Conservation (phyloP, 2,113 vertebrate species). For the Paracanthobrama guichenoti region DNA sequence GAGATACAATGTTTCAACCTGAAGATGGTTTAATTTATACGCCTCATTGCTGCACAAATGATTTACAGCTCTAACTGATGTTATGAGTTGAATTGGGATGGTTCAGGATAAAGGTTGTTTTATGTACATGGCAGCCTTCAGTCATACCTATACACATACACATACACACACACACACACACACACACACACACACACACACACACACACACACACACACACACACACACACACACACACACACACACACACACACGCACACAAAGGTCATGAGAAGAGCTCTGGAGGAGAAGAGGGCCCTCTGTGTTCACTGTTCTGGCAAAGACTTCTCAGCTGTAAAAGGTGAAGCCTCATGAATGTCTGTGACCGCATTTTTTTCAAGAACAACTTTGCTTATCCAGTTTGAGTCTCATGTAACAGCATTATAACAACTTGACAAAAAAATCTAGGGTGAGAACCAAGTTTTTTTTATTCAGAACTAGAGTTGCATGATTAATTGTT, state of each 20-base stretch:
- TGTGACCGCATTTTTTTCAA: constrained; percentile 32
- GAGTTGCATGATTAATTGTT: too few relatives aligned
- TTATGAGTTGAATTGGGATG: background rate
- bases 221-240: constrained; percentile 5
- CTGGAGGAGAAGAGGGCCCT: constrained; percentile 11
- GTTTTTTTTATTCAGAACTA: background rate
- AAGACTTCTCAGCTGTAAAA: constrained; percentile 33
- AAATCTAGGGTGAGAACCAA: background rate
- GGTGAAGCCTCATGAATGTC: constrained; percentile 50
- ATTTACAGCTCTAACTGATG: constrained; percentile 30
- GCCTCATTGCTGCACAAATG: constrained; percentile 12
- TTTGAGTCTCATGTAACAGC: constrained; percentile 45
- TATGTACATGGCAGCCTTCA: constrained; percentile 28
- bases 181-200: background rate
- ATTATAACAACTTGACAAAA: constrained; percentile 1
- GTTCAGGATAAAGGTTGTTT: constrained; percentile 27
- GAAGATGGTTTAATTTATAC: background rate
- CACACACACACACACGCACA: constrained; percentile 2
- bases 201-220: background rate
- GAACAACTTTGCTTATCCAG: constrained; percentile 43
- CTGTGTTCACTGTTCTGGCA: constrained; percentile 37
- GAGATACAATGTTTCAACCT: background rate
- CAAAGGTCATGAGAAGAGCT: constrained; percentile 29
- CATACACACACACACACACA: background rate
- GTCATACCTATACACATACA: background rate